Conservation (phyloP, 2,797 vertebrate species). For the Podarcis lilfordi region DNA sequence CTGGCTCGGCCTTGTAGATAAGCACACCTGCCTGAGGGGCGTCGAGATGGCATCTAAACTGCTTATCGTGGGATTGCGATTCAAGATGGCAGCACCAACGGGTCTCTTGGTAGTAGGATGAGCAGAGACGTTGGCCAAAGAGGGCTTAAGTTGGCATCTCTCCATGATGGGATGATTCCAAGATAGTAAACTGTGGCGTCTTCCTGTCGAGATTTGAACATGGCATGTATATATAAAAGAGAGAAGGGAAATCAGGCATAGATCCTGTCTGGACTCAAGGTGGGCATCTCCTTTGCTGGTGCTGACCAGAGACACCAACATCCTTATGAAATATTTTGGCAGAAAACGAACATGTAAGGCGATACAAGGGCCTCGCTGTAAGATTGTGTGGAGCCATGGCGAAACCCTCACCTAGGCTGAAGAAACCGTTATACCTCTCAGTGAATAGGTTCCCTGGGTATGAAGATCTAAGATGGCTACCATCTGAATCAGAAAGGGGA, state of each 20-base stretch:
- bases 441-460: background rate
- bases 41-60: background rate
- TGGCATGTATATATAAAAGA: background rate
- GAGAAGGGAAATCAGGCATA: background rate
- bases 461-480: background rate
- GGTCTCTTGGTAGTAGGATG: background rate
- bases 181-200: background rate
- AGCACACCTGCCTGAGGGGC: background rate
- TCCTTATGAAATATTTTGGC: background rate
- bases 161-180: conserved; percentile 34
- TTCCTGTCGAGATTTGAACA: background rate
- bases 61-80: background rate
- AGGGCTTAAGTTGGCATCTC: conserved; percentile 17
- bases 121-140: background rate
- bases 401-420: background rate
- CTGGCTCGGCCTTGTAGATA: conserved; percentile 2
- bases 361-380: background rate
- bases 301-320: background rate
- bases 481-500: background rate
- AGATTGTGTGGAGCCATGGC: background rate
- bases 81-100: background rate
- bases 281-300: background rate
- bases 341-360: background rate
- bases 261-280: background rate
- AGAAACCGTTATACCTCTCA: background rate